These are phyloP conservation scores for Coracopsis vasa DNA, from an alignment of 2,113 vertebrate species.

Conservation along the genomic window DNA sequence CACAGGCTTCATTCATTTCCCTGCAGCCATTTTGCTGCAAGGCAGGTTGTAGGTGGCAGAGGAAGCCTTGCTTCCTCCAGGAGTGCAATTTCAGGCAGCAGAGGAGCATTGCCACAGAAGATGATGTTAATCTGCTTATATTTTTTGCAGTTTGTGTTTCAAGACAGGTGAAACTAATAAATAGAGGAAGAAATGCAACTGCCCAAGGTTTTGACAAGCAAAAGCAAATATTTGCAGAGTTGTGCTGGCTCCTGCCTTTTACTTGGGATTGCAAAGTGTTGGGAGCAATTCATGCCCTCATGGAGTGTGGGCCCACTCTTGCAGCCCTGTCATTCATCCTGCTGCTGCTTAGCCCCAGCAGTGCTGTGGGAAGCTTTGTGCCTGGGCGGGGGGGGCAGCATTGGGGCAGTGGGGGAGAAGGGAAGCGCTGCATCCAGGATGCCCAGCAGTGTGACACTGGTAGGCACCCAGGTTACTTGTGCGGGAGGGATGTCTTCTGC, in stretches of 20 bases:
- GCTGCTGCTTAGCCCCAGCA: not conserved
- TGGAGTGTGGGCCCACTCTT: fast-evolving
- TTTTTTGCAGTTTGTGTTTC: not conserved
- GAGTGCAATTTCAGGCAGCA: fast-evolving
- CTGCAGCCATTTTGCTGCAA: fast-evolving
- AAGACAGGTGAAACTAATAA: conserved; percentile 13
- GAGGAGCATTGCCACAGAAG: not conserved
- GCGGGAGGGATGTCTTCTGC: not conserved
- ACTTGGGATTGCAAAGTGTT: not conserved
- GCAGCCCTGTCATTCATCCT: not conserved
- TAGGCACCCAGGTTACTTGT: not conserved
- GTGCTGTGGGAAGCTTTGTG: not conserved
- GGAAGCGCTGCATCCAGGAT: not conserved
- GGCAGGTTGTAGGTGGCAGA: not conserved
- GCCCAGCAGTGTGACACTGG: fast-evolving
- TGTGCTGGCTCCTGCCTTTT: not conserved
- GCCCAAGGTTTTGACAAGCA: not conserved
- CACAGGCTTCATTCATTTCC: fast-evolving
- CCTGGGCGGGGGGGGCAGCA: not conserved
- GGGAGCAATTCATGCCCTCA: not conserved
- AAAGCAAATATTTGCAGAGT: conserved; percentile 29
- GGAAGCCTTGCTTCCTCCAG: not conserved
- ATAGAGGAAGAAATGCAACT: not conserved
- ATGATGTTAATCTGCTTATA: not conserved
- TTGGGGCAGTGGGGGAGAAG: not conserved